A percentile compares a stretch with the other conserved stretches of the same genome.
These are phyloP conservation scores for Selene dorsalis DNA, from an alignment of 2,797 vertebrate species.

Conservation along the genomic window DNA sequence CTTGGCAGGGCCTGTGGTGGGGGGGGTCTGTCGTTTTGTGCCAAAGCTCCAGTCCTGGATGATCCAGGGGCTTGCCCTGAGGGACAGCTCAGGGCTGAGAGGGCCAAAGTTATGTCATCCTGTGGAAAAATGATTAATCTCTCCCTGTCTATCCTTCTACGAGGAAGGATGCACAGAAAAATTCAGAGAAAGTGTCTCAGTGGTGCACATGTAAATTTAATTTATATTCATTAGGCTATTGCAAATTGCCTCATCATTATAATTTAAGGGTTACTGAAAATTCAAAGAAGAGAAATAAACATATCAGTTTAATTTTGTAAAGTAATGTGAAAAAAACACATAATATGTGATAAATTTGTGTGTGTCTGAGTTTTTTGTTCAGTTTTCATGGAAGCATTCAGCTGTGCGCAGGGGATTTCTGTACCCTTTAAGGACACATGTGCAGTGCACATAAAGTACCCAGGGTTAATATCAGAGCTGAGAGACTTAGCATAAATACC, in stretches of 20 bases:
- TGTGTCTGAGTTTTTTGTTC: constrained; percentile 11
- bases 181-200: constrained; percentile 74
- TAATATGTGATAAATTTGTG: constrained; percentile 6
- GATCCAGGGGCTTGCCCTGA: constrained; percentile 83
- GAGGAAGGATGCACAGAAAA: constrained; percentile 72
- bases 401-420: constrained; percentile 38
- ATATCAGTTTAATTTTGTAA: constrained; percentile 28
- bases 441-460: constrained; percentile 58
- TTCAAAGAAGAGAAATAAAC: constrained; percentile 42
- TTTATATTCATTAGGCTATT: constrained; percentile 71
- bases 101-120: constrained; percentile 87
- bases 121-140: constrained; percentile 85
- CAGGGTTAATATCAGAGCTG: constrained; percentile 66
- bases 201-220: constrained; percentile 78
- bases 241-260: constrained; percentile 77
- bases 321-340: constrained; percentile 5
- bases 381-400: constrained; percentile 44
- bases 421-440: constrained; percentile 49
- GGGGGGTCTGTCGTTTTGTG: constrained; percentile 76
- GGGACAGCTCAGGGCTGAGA: constrained; percentile 81
- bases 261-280: constrained; percentile 64
- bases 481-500: constrained; percentile 74
- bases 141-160: constrained; percentile 74
- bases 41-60: constrained; percentile 82
- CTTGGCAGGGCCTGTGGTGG: constrained; percentile 78